These are phyloP conservation scores for Ericerus pela DNA, from an alignment of 1,140 invertebrate species.

Conservation along the genomic window DNA sequence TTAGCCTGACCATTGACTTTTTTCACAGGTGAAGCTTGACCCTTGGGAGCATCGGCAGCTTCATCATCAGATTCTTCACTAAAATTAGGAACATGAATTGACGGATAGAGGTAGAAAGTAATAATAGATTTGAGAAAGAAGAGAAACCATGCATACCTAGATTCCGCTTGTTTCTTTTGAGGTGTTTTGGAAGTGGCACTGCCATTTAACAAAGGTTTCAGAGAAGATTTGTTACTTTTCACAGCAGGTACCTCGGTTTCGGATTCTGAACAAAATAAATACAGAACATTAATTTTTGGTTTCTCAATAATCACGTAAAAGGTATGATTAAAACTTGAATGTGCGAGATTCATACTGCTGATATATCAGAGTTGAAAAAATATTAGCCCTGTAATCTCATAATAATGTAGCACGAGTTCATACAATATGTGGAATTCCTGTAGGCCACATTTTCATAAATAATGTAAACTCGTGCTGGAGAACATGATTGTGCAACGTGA, in stretches of 20 bases:
- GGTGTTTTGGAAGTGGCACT: neutral
- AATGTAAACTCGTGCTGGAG: too few species aligned
- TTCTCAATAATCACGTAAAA: too few species aligned
- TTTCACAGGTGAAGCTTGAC: neutral
- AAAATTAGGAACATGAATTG: neutral
- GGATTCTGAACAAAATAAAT: neutral
- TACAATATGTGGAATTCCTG: too few species aligned
- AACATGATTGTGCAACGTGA: neutral
- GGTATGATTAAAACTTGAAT: neutral
- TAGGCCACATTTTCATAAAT: too few species aligned
- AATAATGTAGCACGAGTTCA: neutral
- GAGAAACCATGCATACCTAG: neutral
- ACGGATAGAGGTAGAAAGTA: neutral
- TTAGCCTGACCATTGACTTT: too few species aligned
- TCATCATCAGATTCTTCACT: neutral
- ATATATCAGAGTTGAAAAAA: neutral
- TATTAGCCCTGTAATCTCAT: neutral
- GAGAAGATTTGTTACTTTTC: neutral
- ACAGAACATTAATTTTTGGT: too few species aligned
- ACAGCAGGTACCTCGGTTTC: neutral
- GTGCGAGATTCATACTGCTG: neutral
- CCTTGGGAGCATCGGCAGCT: neutral
- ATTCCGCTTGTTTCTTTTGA: neutral
- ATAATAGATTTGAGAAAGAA: neutral
- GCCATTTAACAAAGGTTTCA: neutral